A percentile compares a stretch with the other conserved stretches of the same genome.
These are phyloP conservation scores for Indicator maculatus DNA, from an alignment of 2,113 vertebrate genomes.

Conservation along the genomic window DNA sequence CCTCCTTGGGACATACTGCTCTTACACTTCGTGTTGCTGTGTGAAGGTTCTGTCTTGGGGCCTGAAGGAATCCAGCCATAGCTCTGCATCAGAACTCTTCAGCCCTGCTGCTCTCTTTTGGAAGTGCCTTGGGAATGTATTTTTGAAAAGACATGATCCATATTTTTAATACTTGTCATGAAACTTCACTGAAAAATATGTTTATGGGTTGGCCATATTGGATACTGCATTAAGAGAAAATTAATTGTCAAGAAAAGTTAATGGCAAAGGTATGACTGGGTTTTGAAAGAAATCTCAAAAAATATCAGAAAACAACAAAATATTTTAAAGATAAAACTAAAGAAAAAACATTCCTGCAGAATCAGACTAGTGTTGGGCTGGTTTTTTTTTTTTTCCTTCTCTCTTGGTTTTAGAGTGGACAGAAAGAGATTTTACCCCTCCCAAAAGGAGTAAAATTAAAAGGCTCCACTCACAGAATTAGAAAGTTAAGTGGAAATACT, in stretches of 20 bases:
- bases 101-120: background rate
- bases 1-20: background rate
- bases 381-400: too few relatives aligned
- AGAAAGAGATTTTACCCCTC: too few relatives aligned
- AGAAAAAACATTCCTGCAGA: background rate
- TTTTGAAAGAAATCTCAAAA: background rate
- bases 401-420: too few relatives aligned
- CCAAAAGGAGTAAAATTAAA: too few relatives aligned
- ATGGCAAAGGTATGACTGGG: background rate
- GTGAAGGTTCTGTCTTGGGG: background rate
- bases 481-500: too few relatives aligned
- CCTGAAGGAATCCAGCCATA: background rate
- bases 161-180: background rate
- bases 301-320: background rate
- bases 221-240: background rate
- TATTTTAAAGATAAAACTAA: background rate
- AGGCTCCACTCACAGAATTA: too few relatives aligned
- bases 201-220: background rate
- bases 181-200: background rate
- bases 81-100: background rate
- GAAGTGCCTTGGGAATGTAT: background rate
- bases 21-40: rapidly evolving
- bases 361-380: background rate
- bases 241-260: background rate
- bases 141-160: background rate